Evolutionary conservation across 2,888 invertebrate genomes (phyloP).

Genomic region (Penaeus monodon): DNA sequence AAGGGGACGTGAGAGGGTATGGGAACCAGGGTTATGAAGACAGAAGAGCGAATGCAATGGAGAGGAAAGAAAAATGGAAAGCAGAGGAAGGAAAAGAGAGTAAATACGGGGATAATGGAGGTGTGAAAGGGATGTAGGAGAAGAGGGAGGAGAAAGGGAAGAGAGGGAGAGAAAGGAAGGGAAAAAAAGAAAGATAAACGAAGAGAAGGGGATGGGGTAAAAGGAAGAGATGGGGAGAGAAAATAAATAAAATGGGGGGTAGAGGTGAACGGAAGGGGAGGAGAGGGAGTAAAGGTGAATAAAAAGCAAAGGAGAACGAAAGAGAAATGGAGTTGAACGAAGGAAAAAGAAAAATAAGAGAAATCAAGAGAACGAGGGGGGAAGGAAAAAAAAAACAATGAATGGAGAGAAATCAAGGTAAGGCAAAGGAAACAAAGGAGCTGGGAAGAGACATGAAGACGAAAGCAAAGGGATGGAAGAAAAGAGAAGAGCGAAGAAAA

Average conservation of each 20-base stretch:
- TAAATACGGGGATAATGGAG: neutral
- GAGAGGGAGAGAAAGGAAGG: neutral
- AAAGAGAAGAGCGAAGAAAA: neutral
- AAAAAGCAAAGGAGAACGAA: neutral
- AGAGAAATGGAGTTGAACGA: neutral
- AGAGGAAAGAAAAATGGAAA: neutral
- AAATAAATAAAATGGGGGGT: neutral
- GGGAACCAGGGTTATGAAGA: neutral
- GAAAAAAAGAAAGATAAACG: neutral
- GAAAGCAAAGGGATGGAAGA: neutral
- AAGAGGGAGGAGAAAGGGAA: neutral
- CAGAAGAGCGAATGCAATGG: neutral
- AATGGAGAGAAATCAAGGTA: neutral
- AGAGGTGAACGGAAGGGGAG: neutral
- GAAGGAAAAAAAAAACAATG: neutral
- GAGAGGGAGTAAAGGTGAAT: neutral
- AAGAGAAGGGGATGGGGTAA: neutral
- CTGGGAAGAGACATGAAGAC: neutral
- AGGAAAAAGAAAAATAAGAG: neutral
- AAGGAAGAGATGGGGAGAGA: neutral
- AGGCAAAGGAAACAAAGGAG: neutral
- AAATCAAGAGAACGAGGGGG: neutral
- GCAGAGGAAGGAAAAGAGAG: neutral
- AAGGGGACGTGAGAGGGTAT: neutral
- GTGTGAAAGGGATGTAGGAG: neutral